Percentiles rank a stretch among this genome's conserved stretches.
These are phyloP conservation scores for Volucella bombylans DNA, from an alignment of 2,888 invertebrate species.

Conservation along the genomic window DNA sequence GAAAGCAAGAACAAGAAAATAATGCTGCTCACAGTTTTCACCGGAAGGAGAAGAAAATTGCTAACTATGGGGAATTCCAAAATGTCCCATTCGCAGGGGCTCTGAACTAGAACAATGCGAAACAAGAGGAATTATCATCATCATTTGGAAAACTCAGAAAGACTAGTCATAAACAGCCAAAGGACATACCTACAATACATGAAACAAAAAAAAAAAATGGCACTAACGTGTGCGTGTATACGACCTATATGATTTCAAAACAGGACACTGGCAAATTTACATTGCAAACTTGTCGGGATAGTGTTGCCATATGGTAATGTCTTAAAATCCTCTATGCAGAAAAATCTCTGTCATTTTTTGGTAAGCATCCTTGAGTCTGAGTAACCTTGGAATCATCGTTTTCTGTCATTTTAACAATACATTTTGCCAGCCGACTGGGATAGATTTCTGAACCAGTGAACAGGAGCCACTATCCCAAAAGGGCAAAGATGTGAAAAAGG, in stretches of 20 bases:
- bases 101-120: constrained; percentile 35
- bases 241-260: constrained; percentile 49
- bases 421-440: too few species aligned
- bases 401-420: too few species aligned
- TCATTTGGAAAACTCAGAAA: constrained; percentile 11
- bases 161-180: constrained; percentile 29
- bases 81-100: constrained; percentile 30
- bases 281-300: constrained; percentile 36
- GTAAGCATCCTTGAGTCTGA: too few species aligned
- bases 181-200: constrained; percentile 10
- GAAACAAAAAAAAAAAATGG: neutral
- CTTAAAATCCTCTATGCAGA: too few species aligned
- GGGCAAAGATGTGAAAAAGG: too few species aligned
- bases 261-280: constrained; percentile 60
- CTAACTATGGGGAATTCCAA: constrained; percentile 29
- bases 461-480: too few species aligned
- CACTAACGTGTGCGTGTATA: constrained; percentile 17
- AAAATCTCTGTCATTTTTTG: too few species aligned
- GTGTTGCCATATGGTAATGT: constrained; percentile 5
- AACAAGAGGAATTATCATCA: constrained; percentile 37
- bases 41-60: constrained; percentile 51
- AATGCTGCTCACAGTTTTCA: constrained; percentile 35
- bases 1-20: constrained; percentile 23
- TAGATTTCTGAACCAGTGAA: too few species aligned
- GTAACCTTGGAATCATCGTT: too few species aligned